These are phyloP conservation scores for Ennomos quercinarius DNA, from an alignment of 2,888 invertebrate genomes.

Conservation along the genomic window DNA sequence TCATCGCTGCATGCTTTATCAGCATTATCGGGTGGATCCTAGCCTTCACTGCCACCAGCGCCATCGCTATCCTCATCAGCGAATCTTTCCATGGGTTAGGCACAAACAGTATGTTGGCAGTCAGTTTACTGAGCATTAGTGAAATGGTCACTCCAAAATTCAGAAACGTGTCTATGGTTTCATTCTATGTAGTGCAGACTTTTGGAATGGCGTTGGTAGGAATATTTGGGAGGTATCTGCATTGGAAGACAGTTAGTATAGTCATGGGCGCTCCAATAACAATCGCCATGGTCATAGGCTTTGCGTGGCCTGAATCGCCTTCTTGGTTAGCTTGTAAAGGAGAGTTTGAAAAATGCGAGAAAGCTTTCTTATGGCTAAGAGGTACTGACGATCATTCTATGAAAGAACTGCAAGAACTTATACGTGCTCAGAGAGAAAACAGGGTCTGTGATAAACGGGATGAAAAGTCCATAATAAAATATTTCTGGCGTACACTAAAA, in stretches of 20 bases:
- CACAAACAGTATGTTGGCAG: slow-evolving; percentile 35
- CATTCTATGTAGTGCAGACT: slow-evolving; percentile 32
- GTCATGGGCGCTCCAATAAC: slow-evolving; percentile 33
- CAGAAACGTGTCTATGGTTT: slow-evolving; percentile 35
- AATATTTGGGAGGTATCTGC: slow-evolving; percentile 36
- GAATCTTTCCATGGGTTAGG: slow-evolving; percentile 45
- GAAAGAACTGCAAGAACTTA: slow-evolving; percentile 37
- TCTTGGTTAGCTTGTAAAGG: slow-evolving; percentile 45
- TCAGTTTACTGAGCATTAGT: slow-evolving; percentile 39
- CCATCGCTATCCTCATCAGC: slow-evolving; percentile 34
- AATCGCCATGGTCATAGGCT: slow-evolving; percentile 23
- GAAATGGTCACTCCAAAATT: slow-evolving; percentile 43
- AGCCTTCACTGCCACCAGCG: slow-evolving; percentile 28
- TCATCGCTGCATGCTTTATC: slow-evolving; percentile 40
- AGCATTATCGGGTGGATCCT: slow-evolving; percentile 40
- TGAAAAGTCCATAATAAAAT: background rate
- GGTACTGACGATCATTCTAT: slow-evolving; percentile 33
- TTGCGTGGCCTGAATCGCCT: slow-evolving; percentile 46
- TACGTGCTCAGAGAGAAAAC: slow-evolving; percentile 32
- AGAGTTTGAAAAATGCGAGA: slow-evolving; percentile 37
- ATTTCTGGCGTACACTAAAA: slow-evolving; percentile 14
- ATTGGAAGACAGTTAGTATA: slow-evolving; percentile 41
- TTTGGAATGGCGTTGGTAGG: slow-evolving; percentile 36
- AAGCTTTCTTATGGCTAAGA: slow-evolving; percentile 37
- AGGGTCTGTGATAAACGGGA: background rate